Evolutionary conservation across 2,797 vertebrate genomes (phyloP).

Genomic region (Zalophus californianus): DNA sequence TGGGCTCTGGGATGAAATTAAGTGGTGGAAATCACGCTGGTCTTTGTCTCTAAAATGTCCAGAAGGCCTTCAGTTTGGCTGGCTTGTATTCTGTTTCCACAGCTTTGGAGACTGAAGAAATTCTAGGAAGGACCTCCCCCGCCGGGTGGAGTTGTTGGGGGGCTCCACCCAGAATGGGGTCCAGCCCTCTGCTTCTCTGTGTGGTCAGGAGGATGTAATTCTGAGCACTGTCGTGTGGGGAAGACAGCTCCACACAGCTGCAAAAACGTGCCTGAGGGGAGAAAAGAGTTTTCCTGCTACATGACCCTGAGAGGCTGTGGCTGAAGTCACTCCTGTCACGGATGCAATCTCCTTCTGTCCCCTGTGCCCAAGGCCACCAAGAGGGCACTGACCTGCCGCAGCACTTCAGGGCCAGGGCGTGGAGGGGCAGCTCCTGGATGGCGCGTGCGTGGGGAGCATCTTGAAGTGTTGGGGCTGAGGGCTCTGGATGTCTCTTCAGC

Average conservation of each 20-base stretch:
- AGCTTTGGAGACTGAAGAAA: not conserved
- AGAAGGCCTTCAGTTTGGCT: not conserved
- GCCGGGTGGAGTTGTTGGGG: not conserved
- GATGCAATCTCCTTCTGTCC: not conserved
- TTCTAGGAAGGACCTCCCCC: not conserved
- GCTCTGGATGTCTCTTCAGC: too few relatives aligned
- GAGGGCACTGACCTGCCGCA: not conserved
- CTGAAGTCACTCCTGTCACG: not conserved
- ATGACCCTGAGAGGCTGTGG: rapidly evolving
- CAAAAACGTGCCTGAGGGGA: not conserved
- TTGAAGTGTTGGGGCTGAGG: not conserved
- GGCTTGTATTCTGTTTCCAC: not conserved
- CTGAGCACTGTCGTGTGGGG: not conserved
- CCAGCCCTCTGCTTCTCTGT: not conserved
- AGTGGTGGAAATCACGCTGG: not conserved
- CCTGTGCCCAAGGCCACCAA: not conserved
- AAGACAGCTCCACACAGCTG: rapidly evolving
- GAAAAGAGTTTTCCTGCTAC: not conserved
- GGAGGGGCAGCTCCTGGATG: not conserved
- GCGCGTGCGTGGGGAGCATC: not conserved
- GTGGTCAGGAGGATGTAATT: not conserved
- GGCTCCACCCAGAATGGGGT: not conserved
- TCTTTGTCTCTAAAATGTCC: not conserved
- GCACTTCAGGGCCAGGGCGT: not conserved
- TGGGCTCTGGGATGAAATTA: not conserved